Evolutionary conservation across 2,113 vertebrate species (phyloP).

Genomic region (Oncorhynchus gorbuscha): DNA sequence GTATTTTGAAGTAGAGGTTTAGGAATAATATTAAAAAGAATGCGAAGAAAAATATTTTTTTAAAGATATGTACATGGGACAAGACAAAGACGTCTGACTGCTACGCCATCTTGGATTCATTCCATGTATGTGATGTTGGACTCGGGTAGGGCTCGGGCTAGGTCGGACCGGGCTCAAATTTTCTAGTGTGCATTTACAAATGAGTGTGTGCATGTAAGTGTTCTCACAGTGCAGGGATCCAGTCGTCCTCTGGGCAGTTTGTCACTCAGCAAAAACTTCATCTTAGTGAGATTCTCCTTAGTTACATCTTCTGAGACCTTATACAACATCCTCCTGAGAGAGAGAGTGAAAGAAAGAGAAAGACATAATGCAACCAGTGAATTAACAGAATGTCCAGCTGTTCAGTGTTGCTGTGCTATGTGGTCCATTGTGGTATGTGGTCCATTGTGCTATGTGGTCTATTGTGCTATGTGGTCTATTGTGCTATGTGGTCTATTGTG

Average conservation of each 20-base stretch:
- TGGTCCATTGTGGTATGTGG: background rate
- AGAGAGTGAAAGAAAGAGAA: background rate
- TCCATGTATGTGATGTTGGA: no score
- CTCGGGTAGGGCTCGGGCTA: no score
- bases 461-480: no score
- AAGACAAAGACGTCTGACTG: no score
- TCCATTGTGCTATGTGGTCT: background rate
- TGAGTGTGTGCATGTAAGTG: background rate
- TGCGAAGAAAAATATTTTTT: no score
- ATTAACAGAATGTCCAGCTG: background rate
- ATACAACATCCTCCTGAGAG: constrained; percentile 71
- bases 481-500: no score
- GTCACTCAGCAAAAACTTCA: constrained; percentile 57
- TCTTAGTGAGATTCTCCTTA: constrained; percentile 26
- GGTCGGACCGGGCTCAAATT: no score
- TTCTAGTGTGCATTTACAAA: no score
- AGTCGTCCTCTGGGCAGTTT: constrained; percentile 47
- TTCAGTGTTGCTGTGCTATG: background rate
- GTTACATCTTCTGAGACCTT: constrained; percentile 56
- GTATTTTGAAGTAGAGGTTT: no score
- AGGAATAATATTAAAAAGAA: no score
- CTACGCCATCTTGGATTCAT: no score
- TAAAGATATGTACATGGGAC: no score
- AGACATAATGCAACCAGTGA: background rate
- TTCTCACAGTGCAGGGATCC: constrained; percentile 58